A percentile compares a stretch with the other conserved stretches of the same genome.
Conservation (phyloP, 2,888 invertebrate genomes). For the Malthinus seriepunctatus region DNA sequence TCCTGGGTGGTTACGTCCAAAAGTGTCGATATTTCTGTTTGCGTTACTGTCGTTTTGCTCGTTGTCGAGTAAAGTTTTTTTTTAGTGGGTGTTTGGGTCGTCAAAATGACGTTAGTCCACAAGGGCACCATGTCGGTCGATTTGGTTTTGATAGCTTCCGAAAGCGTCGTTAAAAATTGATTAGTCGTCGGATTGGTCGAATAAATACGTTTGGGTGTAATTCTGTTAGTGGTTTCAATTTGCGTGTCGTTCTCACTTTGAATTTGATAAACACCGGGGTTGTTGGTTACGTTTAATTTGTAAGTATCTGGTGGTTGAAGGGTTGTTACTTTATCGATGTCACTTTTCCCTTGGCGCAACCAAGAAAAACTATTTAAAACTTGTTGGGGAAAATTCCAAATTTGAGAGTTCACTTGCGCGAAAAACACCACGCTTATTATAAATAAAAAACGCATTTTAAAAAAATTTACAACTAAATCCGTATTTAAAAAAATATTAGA, state of each 20-base stretch:
- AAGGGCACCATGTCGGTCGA: constrained; percentile 33
- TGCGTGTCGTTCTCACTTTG: neutral
- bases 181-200: constrained; percentile 40
- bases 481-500: constrained; percentile 39
- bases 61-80: constrained; percentile 51
- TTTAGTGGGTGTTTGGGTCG: constrained; percentile 56
- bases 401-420: constrained; percentile 44
- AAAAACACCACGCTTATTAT: constrained; percentile 40
- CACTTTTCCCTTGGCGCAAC: constrained; percentile 47
- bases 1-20: constrained; percentile 62
- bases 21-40: constrained; percentile 50
- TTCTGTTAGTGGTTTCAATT: constrained; percentile 13
- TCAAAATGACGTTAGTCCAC: constrained; percentile 55
- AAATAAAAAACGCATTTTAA: constrained; percentile 42
- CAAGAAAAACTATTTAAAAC: constrained; percentile 42
- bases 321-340: constrained; percentile 15
- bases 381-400: constrained; percentile 49
- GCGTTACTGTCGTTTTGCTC: constrained; percentile 40
- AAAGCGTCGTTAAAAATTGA: constrained; percentile 27
- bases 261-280: neutral
- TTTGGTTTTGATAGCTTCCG: constrained; percentile 24
- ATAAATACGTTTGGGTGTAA: constrained; percentile 18
- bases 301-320: constrained; percentile 17
- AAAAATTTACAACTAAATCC: constrained; percentile 31
- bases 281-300: constrained; percentile 8